These are phyloP conservation scores for Poecilia wingei DNA, from an alignment of 2,797 vertebrate species.

Conservation along the genomic window DNA sequence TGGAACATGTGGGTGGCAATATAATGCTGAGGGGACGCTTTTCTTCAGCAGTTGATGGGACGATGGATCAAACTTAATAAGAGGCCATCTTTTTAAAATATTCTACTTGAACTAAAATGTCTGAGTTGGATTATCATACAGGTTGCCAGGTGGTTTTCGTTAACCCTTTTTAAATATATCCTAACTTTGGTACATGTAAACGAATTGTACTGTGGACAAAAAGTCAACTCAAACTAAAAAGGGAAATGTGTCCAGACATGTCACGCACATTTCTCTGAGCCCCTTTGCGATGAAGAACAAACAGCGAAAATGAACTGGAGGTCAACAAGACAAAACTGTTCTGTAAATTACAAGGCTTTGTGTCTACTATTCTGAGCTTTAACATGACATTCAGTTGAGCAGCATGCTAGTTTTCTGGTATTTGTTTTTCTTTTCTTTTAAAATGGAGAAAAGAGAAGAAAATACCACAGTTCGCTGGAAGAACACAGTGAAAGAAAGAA, in stretches of 20 bases:
- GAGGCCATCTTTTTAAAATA: background rate
- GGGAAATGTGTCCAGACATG: conserved; percentile 23
- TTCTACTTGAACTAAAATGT: background rate
- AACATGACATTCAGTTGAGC: conserved; percentile 64
- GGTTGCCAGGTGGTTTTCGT: background rate
- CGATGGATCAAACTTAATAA: background rate
- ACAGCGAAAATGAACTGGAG: conserved; percentile 71
- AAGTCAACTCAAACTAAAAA: background rate
- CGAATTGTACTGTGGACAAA: background rate
- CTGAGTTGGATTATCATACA: background rate
- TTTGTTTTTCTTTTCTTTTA: conserved; percentile 39
- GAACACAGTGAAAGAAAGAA: conserved; percentile 66
- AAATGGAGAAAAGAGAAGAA: conserved; percentile 37
- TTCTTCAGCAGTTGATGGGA: background rate
- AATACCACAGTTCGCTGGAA: conserved; percentile 69
- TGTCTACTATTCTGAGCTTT: conserved; percentile 78
- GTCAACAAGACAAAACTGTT: conserved; percentile 78
- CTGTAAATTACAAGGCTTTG: conserved; percentile 80
- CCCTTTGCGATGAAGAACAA: conserved; percentile 60
- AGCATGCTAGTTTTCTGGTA: conserved; percentile 20
- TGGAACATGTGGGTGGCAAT: background rate
- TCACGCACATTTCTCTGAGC: conserved; percentile 57
- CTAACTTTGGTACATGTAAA: background rate
- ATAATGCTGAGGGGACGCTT: background rate
- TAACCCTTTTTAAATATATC: background rate